Evolutionary conservation across 2,113 vertebrate species (phyloP), one percentile per base, ranked within the genome.

Genomic region (Ascaphus truei): DNA sequence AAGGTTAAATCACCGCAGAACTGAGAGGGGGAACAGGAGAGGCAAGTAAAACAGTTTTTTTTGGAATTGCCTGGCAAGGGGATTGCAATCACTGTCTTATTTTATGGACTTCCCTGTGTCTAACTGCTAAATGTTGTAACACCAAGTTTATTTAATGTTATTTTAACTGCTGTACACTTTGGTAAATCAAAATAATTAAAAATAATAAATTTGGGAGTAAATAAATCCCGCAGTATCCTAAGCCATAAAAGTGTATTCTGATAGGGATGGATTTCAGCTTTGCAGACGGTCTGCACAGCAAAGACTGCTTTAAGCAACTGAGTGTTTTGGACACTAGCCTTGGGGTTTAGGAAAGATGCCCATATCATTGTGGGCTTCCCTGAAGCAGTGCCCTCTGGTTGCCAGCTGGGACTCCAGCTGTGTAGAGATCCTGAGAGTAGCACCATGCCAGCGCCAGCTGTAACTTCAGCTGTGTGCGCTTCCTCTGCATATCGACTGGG

Each of bases 131-230:
- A 83, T 69, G 75, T 84, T 81, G 85, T 86, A 88, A 82, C 76
- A 68, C 86, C 66, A 81, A 88, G 86, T 90, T 86, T 86, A 89
- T 88, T 90, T 92, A 90, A 91, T 90, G 84, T 84, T 83, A 84
- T 84, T 88, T 88, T 90, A 85, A 89, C 85, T 81, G 87, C 88
- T 72, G 73, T 73, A 48, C 65, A 84, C 85, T 90, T 91, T 90
- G 89, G 91, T 91, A 92, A 92, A 92, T 92, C 90, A 91, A 91
- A 92, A 92, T 91, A 92, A 92, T 92, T 92, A 92, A 92, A 92
- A 92, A 91, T 90, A 92, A 91, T 92, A 91, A 91, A 91, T 91
- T 92, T 88, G 88, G 86, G 86, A 86, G 86, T 68, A 68, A 68
- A 71, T 71, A 71, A 61, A 61, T 71, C 43, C 67, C 45, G 36